Evolutionary conservation across 2,888 invertebrate genomes (phyloP).

Genomic region (Rugalucina vietnamica): DNA sequence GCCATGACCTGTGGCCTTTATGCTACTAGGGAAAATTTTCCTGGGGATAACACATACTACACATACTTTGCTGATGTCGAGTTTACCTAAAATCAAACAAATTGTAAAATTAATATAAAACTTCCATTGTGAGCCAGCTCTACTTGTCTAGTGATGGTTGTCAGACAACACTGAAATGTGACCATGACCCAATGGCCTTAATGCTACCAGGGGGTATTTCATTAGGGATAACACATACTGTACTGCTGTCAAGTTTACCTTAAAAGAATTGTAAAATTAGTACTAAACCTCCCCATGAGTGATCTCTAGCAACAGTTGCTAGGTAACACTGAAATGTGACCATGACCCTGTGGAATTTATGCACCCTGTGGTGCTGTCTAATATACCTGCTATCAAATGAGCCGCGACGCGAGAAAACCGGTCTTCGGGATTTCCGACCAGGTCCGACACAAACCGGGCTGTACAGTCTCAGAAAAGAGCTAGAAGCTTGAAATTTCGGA

Average conservation of each 20-base stretch:
- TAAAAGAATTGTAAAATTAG: too few relatives aligned
- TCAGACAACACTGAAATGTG: constrained; percentile 94
- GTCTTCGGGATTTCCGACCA: too few relatives aligned
- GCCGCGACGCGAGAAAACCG: too few relatives aligned
- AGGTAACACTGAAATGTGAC: constrained; percentile 92
- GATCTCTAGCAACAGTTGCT: constrained; percentile 89
- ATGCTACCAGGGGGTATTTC: constrained; percentile 89
- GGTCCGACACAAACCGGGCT: too few relatives aligned
- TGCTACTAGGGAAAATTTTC: constrained; percentile 88
- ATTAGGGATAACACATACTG: constrained; percentile 88
- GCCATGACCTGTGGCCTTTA: constrained; percentile 91
- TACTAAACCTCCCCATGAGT: constrained; percentile 93
- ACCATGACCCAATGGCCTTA: constrained; percentile 90
- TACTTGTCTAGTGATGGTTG: constrained; percentile 87
- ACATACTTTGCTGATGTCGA: constrained; percentile 48
- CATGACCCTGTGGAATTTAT: constrained; percentile 90
- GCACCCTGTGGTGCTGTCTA: constrained; percentile 53
- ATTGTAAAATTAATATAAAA: too few relatives aligned
- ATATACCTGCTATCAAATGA: constrained; percentile 62
- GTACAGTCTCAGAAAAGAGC: too few relatives aligned
- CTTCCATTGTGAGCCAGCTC: too few relatives aligned
- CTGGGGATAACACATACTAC: constrained; percentile 88
- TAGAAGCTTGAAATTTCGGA: too few relatives aligned
- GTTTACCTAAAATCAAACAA: constrained; percentile 61
- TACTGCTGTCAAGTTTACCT: constrained; percentile 63